Conservation (phyloP, 92 coral and sea anemone species). For the Desmophyllum pertusum region DNA sequence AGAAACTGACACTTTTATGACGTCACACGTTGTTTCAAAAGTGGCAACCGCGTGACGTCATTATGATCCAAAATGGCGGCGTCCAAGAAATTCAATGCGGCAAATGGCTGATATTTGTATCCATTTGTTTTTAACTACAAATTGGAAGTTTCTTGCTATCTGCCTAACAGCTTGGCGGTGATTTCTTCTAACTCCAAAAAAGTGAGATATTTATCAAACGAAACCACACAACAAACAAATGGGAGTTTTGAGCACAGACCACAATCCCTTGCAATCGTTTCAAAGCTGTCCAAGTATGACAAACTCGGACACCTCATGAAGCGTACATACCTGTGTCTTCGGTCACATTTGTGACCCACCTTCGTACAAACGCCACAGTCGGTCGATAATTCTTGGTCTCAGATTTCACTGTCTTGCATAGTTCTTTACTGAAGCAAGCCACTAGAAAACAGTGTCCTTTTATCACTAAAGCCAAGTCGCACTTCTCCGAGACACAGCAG, state of each 20-base stretch:
- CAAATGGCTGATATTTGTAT: neutral
- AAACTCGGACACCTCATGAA: neutral
- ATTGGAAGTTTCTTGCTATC: too few species aligned
- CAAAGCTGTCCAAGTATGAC: neutral
- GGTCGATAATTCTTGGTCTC: constrained; percentile 85
- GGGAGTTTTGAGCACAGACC: neutral
- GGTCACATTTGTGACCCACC: constrained; percentile 81
- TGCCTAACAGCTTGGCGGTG: too few species aligned
- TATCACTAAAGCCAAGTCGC: constrained; percentile 86
- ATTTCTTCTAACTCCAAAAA: too few species aligned
- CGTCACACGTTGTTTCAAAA: too few species aligned
- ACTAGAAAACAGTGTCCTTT: constrained; percentile 91
- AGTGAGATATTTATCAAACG: neutral
- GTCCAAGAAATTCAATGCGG: neutral
- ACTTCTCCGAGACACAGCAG: constrained; percentile 93
- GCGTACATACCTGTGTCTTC: constrained; percentile 78
- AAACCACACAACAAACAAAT: neutral
- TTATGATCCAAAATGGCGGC: neutral
- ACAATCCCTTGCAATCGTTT: neutral
- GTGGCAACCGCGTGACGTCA: neutral
- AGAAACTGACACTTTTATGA: too few species aligned
- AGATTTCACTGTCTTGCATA: constrained; percentile 83
- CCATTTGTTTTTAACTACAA: neutral
- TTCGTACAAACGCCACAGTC: constrained; percentile 73
- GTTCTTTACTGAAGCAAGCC: constrained; percentile 77